These are phyloP conservation scores for Melanchra persicariae DNA, from an alignment of 2,888 invertebrate species.

Conservation along the genomic window DNA sequence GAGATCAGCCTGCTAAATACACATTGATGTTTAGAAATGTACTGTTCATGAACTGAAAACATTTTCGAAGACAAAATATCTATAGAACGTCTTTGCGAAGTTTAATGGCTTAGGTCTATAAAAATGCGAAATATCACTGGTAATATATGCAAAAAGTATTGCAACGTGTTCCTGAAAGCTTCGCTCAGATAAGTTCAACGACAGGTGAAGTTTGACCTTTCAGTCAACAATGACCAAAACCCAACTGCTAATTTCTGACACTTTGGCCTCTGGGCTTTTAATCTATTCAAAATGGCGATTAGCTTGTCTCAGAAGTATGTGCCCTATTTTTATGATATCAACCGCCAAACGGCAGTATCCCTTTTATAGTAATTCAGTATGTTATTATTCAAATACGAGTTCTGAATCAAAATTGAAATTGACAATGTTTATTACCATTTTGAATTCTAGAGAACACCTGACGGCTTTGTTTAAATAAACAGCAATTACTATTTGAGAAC, in stretches of 20 bases:
- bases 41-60: not conserved
- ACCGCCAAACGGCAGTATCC: not conserved
- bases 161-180: not conserved
- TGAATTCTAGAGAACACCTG: constrained; percentile 45
- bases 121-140: not conserved
- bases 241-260: too few species aligned
- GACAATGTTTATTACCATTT: constrained; percentile 33
- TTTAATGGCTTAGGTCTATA: not conserved
- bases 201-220: not conserved
- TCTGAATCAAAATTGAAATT: constrained; percentile 42
- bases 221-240: not conserved
- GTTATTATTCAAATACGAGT: constrained; percentile 36
- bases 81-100: too few species aligned
- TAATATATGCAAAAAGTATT: not conserved
- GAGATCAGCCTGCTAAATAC: not conserved
- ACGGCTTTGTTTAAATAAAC: constrained; percentile 45
- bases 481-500: constrained; percentile 49
- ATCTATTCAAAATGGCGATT: not conserved
- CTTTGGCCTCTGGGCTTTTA: not conserved
- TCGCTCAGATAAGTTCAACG: too few species aligned
- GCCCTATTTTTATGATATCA: not conserved
- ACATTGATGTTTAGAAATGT: too few species aligned
- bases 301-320: not conserved
- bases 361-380: constrained; percentile 9
- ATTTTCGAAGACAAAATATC: not conserved